These are phyloP conservation scores for Azorinus chamasolen DNA, from an alignment of 2,888 invertebrate genomes.

Conservation along the genomic window DNA sequence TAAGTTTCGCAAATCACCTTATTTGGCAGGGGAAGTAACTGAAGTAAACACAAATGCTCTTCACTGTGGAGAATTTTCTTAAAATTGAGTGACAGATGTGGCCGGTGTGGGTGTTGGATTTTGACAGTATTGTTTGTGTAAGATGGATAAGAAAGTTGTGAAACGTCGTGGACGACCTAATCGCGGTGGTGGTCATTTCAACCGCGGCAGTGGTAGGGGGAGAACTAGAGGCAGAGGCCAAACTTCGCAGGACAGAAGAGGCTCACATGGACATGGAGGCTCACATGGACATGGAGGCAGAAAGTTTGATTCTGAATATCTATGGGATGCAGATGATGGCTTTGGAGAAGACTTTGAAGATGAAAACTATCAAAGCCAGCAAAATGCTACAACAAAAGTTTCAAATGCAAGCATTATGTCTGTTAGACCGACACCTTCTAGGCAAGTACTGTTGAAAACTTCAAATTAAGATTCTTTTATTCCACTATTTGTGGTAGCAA, in stretches of 20 bases:
- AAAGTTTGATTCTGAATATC: constrained; percentile 65
- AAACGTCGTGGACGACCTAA: constrained; percentile 74
- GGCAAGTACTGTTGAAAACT: no score
- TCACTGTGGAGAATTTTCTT: no score
- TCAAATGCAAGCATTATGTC: no score
- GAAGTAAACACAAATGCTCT: no score
- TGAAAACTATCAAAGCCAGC: background rate
- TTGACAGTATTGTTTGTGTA: background rate
- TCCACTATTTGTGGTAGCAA: no score
- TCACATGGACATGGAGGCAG: constrained; percentile 66
- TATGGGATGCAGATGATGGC: constrained; percentile 49
- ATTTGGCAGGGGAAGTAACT: no score
- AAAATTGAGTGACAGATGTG: no score
- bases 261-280: constrained; percentile 61
- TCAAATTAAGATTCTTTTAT: no score
- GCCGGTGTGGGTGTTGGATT: background rate
- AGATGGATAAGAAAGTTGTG: constrained; percentile 52
- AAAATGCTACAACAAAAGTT: no score
- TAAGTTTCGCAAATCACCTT: no score
- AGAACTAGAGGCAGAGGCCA: constrained; percentile 52
- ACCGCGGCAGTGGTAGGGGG: constrained; percentile 67
- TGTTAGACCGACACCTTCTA: no score
- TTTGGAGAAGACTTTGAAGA: constrained; percentile 47
- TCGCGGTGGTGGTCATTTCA: constrained; percentile 76
- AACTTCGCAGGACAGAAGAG: constrained; percentile 24